Evolutionary conservation across 1,140 invertebrate genomes (phyloP).

Genomic region (Drosophila oshimai): DNA sequence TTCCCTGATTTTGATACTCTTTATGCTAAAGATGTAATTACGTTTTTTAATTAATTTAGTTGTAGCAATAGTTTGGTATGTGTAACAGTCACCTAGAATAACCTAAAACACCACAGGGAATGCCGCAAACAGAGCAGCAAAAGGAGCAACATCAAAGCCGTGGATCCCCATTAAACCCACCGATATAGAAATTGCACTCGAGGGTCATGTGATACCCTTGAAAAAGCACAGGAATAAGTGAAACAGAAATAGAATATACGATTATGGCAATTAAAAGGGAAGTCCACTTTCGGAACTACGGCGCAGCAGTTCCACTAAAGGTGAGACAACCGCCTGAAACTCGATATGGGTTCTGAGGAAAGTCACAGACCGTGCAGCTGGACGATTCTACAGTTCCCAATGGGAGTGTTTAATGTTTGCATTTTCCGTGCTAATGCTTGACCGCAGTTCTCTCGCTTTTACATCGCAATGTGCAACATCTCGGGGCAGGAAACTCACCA

Average conservation of each 20-base stretch:
- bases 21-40: too few species aligned
- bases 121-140: not conserved
- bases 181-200: slow-evolving; percentile 8
- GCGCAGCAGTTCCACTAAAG: not conserved
- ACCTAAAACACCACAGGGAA: slow-evolving; percentile 21
- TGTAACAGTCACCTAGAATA: not conserved
- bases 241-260: slow-evolving; percentile 16
- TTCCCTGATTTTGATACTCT: too few species aligned
- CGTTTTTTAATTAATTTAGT: too few species aligned
- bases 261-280: slow-evolving; percentile 19
- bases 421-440: slow-evolving; percentile 23
- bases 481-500: slow-evolving; percentile 58
- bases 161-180: not conserved
- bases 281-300: slow-evolving; percentile 6
- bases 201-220: slow-evolving; percentile 64
- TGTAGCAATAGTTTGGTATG: not conserved
- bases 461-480: not conserved
- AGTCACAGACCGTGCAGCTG: slow-evolving; percentile 2
- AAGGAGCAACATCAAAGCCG: not conserved
- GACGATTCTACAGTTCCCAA: slow-evolving; percentile 44
- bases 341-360: slow-evolving; percentile 52
- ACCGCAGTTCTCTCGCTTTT: not conserved
- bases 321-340: slow-evolving; percentile 36
- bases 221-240: slow-evolving; percentile 26
- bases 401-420: slow-evolving; percentile 37